Evolutionary conservation across 2,888 invertebrate species (phyloP).

Genomic region (Leptinotarsa haldemani): DNA sequence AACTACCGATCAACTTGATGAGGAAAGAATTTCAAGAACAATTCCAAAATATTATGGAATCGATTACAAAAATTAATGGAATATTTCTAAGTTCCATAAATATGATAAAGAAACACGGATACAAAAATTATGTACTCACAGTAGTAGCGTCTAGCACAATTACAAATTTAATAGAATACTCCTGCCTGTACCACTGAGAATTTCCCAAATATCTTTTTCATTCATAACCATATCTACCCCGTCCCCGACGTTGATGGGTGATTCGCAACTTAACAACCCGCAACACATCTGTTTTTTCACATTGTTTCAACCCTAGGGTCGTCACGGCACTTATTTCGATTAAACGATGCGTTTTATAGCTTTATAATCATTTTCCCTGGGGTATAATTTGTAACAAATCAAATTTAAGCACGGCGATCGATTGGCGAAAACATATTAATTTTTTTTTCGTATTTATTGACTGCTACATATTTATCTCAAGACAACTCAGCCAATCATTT

Average conservation of each 20-base stretch:
- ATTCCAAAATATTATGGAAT: too few species aligned
- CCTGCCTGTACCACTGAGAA: too few species aligned
- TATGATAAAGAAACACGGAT: too few species aligned
- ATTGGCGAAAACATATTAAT: not conserved
- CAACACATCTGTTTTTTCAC: conserved; percentile 57
- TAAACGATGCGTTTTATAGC: conserved; percentile 48
- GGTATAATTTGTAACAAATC: conserved; percentile 21
- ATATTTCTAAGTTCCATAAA: too few species aligned
- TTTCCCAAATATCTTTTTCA: not conserved
- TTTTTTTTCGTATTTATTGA: not conserved
- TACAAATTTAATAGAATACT: too few species aligned
- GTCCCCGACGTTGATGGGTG: conserved; percentile 33
- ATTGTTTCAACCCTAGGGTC: conserved; percentile 54
- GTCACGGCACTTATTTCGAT: conserved; percentile 54
- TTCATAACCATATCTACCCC: conserved; percentile 7
- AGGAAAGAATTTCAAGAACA: too few species aligned
- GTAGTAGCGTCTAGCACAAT: too few species aligned
- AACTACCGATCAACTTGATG: too few species aligned
- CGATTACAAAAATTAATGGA: too few species aligned
- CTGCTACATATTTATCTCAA: too few species aligned
- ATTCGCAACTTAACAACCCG: conserved; percentile 43
- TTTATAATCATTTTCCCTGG: conserved; percentile 34
- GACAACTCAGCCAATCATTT: too few species aligned
- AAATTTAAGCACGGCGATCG: conserved; percentile 10
- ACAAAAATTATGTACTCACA: too few species aligned